Base-by-base conservation (phyloP, 2,888 invertebrate genomes). In the Caenorhabditis virilis region DNA sequence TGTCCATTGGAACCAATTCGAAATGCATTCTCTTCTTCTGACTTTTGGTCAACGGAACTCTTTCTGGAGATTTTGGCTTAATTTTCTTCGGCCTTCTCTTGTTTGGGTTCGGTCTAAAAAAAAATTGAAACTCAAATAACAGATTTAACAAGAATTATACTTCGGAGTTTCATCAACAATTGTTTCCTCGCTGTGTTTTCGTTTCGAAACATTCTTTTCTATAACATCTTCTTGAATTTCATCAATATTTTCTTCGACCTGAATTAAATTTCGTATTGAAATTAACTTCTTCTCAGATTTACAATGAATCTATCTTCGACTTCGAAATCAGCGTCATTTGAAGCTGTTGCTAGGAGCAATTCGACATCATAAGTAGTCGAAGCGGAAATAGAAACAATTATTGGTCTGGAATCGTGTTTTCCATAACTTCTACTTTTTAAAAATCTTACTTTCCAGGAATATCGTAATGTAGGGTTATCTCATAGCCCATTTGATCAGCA, bases 301-400 rank as follows among this genome's bases (percentile, higher is more conserved):
- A 62, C 62, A 4, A 63, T n/a, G 26, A 64, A 43, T 3, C 58
- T 58, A 15, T 58, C 64, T 36, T 58, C 64, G 23, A 64, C 38
- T 43, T 65, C 65, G 6, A 56, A 38, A 38, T 65, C 65, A 11
- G 59, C 65, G 9, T 65, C 59, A 20, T 47, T 53, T 25, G 52
- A 46, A 16, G 50, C 47, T 0, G 65, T 65, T 6, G 59, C 51
- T 18, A 65, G 11, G 2, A 50, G 49, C 16, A 65, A 27, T 27
- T 65, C 65, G n/a, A 60, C 46, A 23, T 59, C 59, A 20, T 59
- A 65, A 39, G 45, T 59, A 0, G 65, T n/a, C 52, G 58, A 55
- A 11, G 59, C 43, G 39, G 59, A 59, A 4, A 65, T 55, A 13
- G 65, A 51, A 1, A 65, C 13, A 35, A 65, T 46, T 18, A 65